phyloP scores from a whole-genome alignment of 2,888 invertebrate genomes.

The Brassicogethes aeneus region DNA sequence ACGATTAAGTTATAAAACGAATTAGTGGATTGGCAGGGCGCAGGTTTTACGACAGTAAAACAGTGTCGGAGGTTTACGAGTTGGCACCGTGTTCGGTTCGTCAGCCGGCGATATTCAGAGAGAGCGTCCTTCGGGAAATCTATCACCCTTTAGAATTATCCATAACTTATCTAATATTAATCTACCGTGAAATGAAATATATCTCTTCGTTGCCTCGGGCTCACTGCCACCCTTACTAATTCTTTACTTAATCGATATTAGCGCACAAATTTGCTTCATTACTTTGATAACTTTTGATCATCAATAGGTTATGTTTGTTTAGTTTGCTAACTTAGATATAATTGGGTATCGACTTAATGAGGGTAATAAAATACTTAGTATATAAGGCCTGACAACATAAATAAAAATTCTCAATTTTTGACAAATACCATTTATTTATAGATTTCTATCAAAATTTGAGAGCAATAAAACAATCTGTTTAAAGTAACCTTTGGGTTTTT shows the following conservation, averaged over 20 bases:
- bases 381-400: no score
- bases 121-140: slow-evolving; percentile 40
- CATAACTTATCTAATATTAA: slow-evolving; percentile 45
- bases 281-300: slow-evolving; percentile 16
- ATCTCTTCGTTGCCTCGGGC: slow-evolving; percentile 21
- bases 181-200: slow-evolving; percentile 45
- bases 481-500: no score
- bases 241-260: slow-evolving; percentile 31
- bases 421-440: no score
- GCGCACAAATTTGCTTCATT: slow-evolving; percentile 27
- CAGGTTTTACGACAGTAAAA: not conserved
- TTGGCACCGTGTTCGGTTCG: slow-evolving; percentile 2
- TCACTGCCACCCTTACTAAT: slow-evolving; percentile 22
- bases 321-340: no score
- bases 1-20: no score
- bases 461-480: no score
- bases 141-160: slow-evolving; percentile 43
- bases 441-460: no score
- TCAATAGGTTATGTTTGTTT: no score
- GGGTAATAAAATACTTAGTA: no score
- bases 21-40: not conserved
- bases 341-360: no score
- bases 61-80: not conserved
- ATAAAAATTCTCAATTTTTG: no score
- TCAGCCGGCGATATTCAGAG: slow-evolving; percentile 16